phyloP scores from a whole-genome alignment of 2,797 vertebrate genomes.

The Falco naumanni region DNA sequence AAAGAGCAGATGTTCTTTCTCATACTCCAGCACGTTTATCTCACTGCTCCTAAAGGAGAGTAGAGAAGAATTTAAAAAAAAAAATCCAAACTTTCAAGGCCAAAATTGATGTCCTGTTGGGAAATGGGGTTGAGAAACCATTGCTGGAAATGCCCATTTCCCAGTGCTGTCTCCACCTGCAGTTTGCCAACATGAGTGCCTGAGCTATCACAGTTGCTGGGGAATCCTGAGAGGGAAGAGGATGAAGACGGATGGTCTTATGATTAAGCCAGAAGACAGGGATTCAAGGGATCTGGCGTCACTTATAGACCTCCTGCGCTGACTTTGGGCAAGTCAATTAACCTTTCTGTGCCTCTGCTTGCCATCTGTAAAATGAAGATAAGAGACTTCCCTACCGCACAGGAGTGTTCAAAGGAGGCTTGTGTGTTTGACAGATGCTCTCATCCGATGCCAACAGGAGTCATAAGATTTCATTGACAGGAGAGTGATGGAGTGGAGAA shows the following conservation, averaged over 20 bases:
- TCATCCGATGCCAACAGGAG: conserved; percentile 35
- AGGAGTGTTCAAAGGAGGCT: background rate
- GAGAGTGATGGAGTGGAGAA: conserved; percentile 58
- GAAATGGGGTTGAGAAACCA: background rate
- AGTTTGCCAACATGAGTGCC: background rate
- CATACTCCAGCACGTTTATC: background rate
- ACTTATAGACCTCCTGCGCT: conserved; percentile 39
- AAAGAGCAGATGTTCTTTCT: background rate
- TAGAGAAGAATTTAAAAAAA: background rate
- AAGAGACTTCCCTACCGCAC: conserved; percentile 39
- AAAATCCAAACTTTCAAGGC: background rate
- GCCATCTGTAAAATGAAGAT: conserved; percentile 61
- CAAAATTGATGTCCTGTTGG: background rate
- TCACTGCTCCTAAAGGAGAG: background rate
- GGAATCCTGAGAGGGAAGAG: background rate
- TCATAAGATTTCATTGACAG: conserved; percentile 52
- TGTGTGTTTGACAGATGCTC: conserved; percentile 44
- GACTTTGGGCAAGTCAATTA: conserved; percentile 66
- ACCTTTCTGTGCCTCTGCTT: conserved; percentile 47
- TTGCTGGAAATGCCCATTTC: background rate
- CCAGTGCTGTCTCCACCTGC: background rate
- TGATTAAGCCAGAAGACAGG: conserved; percentile 36
- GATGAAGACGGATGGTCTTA: conserved; percentile 55
- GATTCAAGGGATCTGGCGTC: background rate
- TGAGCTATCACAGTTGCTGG: background rate